Evolutionary conservation across 2,797 vertebrate genomes (phyloP).

Genomic region (Danionella dracula): DNA sequence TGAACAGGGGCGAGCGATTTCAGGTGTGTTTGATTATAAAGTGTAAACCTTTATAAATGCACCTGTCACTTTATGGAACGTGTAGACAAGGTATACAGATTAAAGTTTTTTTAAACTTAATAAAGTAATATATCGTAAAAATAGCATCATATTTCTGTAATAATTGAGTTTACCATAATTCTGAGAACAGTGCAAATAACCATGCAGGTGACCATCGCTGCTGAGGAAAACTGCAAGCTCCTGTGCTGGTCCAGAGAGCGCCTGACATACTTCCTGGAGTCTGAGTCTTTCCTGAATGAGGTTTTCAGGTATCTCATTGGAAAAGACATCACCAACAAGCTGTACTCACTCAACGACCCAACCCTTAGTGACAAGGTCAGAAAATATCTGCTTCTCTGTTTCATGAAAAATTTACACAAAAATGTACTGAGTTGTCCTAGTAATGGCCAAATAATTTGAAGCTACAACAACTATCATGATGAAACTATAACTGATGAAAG

Average conservation of each 20-base stretch:
- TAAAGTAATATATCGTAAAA: too few species aligned
- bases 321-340: conserved; percentile 98
- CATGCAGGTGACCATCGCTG: conserved; percentile 84
- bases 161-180: too few species aligned
- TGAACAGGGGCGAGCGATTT: conserved; percentile 93
- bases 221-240: conserved; percentile 91
- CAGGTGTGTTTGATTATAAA: conserved; percentile 74
- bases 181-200: neutral
- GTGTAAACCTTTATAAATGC: too few species aligned
- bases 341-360: conserved; percentile 95
- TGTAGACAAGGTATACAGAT: too few species aligned
- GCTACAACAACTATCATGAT: too few species aligned
- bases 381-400: neutral
- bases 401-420: too few species aligned
- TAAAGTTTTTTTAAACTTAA: too few species aligned
- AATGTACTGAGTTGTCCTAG: too few species aligned
- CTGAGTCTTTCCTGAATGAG: conserved; percentile 90
- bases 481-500: too few species aligned
- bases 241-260: conserved; percentile 95
- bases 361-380: conserved; percentile 93
- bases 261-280: conserved; percentile 92
- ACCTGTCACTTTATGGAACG: too few species aligned
- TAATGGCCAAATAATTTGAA: too few species aligned
- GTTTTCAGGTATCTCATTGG: conserved; percentile 95
- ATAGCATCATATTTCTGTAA: too few species aligned